Base-by-base conservation (phyloP, 37 sponge, comb jelly and placozoan species). In the Beroe forskalii region DNA sequence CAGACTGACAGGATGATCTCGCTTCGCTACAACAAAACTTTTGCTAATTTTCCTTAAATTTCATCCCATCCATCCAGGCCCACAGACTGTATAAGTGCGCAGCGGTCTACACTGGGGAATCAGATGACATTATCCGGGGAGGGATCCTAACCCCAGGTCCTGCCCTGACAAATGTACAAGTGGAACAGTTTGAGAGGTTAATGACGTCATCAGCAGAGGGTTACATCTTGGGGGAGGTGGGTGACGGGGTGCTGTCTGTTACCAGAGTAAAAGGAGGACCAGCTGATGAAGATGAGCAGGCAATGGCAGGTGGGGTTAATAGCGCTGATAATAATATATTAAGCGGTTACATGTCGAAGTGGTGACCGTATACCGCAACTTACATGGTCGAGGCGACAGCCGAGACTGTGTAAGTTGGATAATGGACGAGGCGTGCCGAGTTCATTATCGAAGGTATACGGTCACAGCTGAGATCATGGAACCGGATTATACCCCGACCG, bases 11-110 rank as follows among this genome's bases (percentile, higher is more conserved):
- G n/a, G n/a, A n/a, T n/a, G n/a, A n/a, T n/a, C n/a, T n/a, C n/a
- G n/a, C n/a, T n/a, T n/a, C n/a, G n/a, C n/a, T n/a, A n/a, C n/a
- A n/a, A n/a, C n/a, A n/a, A n/a, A n/a, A n/a, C n/a, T n/a, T n/a
- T n/a, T n/a, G n/a, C n/a, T n/a, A n/a, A n/a, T n/a, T n/a, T n/a
- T n/a, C n/a, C n/a, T n/a, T n/a, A n/a, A n/a, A n/a, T n/a, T n/a
- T n/a, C n/a, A n/a, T n/a, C n/a, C n/a, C n/a, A n/a, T n/a, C n/a
- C 9, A 55, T 55, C 9, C 17, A 80, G 86, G 30, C 14, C 1
- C 86, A 80, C 86, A 80, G 35, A 48, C 27, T 80, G 44, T 80
- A 44, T 48, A 41, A 80, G 86, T 41, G 86, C n/a, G 86, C 86
- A 40, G 28, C 42, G 27, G 55, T 80, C 38, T 20, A 80, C 44